These are phyloP conservation scores for Liasis olivaceus DNA, from an alignment of 2,797 vertebrate genomes.

Conservation along the genomic window DNA sequence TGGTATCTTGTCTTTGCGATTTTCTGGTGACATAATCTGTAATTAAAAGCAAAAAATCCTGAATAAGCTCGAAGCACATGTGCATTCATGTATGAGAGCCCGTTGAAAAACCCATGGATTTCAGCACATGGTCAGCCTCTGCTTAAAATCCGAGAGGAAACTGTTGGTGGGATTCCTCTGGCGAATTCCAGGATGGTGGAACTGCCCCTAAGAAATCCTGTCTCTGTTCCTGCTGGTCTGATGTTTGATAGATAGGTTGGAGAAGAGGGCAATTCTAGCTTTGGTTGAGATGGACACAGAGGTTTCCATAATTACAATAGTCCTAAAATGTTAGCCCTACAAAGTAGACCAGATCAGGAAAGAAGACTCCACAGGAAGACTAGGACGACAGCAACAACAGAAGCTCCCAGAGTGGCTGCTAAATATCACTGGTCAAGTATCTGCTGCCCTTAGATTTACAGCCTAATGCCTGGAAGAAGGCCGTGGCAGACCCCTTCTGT, in stretches of 20 bases:
- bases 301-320: background rate
- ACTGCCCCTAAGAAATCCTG: background rate
- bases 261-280: background rate
- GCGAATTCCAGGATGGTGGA: background rate
- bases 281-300: background rate
- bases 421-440: too few relatives aligned
- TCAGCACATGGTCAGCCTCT: background rate
- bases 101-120: background rate
- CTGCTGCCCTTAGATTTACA: too few relatives aligned
- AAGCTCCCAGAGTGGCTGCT: too few relatives aligned
- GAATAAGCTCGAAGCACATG: background rate
- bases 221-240: background rate
- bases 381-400: too few relatives aligned
- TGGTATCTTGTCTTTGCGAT: background rate
- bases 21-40: background rate
- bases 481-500: too few relatives aligned
- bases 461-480: too few relatives aligned
- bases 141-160: too few relatives aligned
- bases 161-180: background rate
- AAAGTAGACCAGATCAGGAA: too few relatives aligned
- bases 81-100: background rate
- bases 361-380: too few relatives aligned
- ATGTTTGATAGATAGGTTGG: background rate
- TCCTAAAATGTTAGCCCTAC: too few relatives aligned
- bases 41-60: background rate